Base-by-base conservation (phyloP, 2,113 vertebrate species). In the Microtus ochrogaster region DNA sequence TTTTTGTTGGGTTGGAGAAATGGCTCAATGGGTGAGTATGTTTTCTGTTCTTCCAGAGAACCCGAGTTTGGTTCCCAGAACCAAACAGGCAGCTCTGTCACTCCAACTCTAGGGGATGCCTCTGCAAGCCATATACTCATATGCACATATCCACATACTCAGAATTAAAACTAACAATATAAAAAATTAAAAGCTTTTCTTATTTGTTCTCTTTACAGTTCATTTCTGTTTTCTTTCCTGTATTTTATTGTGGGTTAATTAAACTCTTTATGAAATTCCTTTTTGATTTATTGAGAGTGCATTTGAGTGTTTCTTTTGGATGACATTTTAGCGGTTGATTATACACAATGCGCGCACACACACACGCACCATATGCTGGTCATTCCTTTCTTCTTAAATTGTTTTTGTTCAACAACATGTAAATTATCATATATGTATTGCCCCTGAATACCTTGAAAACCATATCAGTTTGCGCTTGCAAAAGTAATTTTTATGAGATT, bases 261-360 rank as follows among this genome's bases (percentile, higher is more conserved):
- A 82, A 68, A 22, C 10, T 63, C 55, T 65, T 92, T 94, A 88
- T 83, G 41, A 30, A 89, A 92, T 92, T 96, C 47, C 5, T n/a
- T 77, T 91, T 85, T 89, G 33, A 93, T 74, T 61, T 89, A 82
- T 28, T 13, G 76, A 33, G 55, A 63, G 3, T 72, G 55, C 74
- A 19, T 81, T 68, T 89, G 36, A 79, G 4, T 96, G 19, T 36
- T 66, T 63, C 5, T 85, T 94, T 94, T 63, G n/a, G 44, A 39
- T 92, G 89, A 77, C n/a, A 12, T 81, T 94, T 92, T 85, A 55
- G 63, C 65, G 39, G 7, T 73, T 88, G 2, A 68, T 68, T 41
- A n/a, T 2, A 68, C 33, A 68, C 41, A 44, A 49, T 6, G 70
- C 14, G 65, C 61, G 70, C 14, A 84, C 61, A 41, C 39, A 84